Evolutionary conservation across 53 echinoderm and acorn worm species (phyloP).

Genomic region (Apostichopus leukothele): DNA sequence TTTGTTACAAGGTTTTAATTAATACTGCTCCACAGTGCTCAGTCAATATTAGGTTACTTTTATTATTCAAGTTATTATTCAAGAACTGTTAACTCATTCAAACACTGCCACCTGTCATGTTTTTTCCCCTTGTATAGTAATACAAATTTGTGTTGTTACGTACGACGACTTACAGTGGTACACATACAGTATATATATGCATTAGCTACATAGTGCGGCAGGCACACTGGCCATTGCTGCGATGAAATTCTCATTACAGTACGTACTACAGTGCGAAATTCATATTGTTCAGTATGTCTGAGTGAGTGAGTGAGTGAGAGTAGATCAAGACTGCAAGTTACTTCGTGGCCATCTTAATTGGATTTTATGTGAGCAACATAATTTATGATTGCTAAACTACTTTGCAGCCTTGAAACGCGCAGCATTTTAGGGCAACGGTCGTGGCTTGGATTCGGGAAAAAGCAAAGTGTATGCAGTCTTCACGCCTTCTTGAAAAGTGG

Average conservation of each 20-base stretch:
- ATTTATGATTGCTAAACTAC: not conserved
- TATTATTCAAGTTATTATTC: not conserved
- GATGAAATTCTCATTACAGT: not conserved
- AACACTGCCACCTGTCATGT: slow-evolving; percentile 10
- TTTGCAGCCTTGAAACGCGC: not conserved
- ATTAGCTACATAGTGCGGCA: no score
- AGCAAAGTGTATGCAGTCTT: not conserved
- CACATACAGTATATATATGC: no score
- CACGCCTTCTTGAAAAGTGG: not conserved
- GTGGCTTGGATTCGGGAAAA: not conserved
- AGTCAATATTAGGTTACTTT: not conserved
- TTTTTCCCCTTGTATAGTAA: not conserved
- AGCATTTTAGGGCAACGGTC: not conserved
- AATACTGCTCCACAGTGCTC: not conserved
- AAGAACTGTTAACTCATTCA: not conserved
- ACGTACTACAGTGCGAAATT: not conserved
- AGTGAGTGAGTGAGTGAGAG: not conserved
- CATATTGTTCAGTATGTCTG: not conserved
- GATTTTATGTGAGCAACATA: slow-evolving; percentile 7
- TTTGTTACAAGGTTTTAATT: not conserved
- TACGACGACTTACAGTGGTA: not conserved
- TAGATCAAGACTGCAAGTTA: not conserved
- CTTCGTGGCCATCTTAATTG: not conserved
- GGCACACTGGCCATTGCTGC: not conserved
- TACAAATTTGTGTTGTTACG: not conserved